These are phyloP conservation scores for Hemiprocne comata DNA, from an alignment of 2,113 vertebrate genomes.

Conservation along the genomic window DNA sequence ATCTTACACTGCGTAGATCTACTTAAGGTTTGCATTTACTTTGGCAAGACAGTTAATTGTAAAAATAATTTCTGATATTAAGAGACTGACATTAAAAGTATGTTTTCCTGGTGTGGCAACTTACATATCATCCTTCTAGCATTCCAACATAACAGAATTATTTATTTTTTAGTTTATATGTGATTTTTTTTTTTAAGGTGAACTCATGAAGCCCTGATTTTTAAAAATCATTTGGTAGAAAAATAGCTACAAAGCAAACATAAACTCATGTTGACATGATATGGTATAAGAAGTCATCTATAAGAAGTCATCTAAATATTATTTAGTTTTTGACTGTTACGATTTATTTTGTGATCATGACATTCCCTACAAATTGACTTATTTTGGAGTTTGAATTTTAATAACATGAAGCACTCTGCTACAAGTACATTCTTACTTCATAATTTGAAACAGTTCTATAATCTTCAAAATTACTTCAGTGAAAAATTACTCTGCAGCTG, in stretches of 20 bases:
- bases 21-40: not conserved
- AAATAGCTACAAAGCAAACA: not conserved
- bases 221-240: not conserved
- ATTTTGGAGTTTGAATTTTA: not conserved
- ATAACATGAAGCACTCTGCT: not conserved
- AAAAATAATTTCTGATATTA: not conserved
- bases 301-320: not conserved
- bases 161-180: not conserved
- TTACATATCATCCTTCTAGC: not conserved
- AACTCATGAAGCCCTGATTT: not conserved
- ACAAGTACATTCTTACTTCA: not conserved
- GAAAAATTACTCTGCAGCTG: not conserved
- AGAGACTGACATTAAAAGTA: not conserved
- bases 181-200: not conserved
- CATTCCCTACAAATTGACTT: not conserved
- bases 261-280: not conserved
- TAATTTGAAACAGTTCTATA: not conserved
- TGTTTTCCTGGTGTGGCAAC: not conserved
- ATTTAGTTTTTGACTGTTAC: not conserved
- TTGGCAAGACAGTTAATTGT: not conserved
- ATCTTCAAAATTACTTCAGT: not conserved
- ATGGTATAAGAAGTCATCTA: not conserved
- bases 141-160: not conserved
- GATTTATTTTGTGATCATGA: not conserved
- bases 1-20: not conserved